Evolutionary conservation across 2,797 vertebrate species (phyloP).

Genomic region (Anableps anableps): DNA sequence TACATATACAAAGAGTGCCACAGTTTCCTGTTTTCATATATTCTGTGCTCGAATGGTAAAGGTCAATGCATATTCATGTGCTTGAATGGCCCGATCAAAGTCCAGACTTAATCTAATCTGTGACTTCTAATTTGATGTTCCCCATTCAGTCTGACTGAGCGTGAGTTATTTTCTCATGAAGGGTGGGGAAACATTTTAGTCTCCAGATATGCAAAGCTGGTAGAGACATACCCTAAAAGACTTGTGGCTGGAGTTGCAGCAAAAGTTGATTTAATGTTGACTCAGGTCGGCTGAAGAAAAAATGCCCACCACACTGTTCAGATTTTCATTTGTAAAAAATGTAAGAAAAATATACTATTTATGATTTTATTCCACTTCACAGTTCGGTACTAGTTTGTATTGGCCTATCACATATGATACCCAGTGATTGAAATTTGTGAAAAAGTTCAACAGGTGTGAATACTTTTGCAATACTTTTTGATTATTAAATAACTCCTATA

Average conservation of each 20-base stretch:
- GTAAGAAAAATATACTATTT: background rate
- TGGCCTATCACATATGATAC: background rate
- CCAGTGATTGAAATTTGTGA: background rate
- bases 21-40: too few relatives aligned
- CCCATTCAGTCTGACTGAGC: too few relatives aligned
- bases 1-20: too few relatives aligned
- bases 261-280: background rate
- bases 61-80: too few relatives aligned
- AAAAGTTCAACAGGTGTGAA: background rate
- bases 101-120: too few relatives aligned
- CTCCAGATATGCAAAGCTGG: too few relatives aligned
- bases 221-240: background rate
- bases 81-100: too few relatives aligned
- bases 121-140: too few relatives aligned
- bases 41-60: too few relatives aligned
- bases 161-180: too few relatives aligned
- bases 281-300: background rate
- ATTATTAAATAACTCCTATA: background rate
- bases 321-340: background rate
- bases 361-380: background rate
- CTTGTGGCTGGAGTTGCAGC: too few relatives aligned
- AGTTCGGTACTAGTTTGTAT: background rate
- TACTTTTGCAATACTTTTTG: background rate
- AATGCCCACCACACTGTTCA: background rate
- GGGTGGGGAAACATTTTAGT: too few relatives aligned